phyloP scores from a whole-genome alignment of 92 coral and sea anemone species.

The Epizoanthus illoricatus region DNA sequence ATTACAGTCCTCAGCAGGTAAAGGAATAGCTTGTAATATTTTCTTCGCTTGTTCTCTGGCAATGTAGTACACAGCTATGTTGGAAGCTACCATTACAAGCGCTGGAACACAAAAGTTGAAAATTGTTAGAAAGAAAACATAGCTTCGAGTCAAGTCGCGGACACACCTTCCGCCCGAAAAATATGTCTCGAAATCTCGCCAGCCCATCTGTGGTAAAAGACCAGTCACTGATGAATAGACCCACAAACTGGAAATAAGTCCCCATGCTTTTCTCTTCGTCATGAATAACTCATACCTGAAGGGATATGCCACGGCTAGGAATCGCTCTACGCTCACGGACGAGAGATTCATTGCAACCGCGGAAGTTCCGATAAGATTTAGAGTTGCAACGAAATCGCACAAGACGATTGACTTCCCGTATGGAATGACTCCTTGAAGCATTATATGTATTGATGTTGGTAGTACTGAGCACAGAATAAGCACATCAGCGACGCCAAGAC shows the following conservation, averaged over 20 bases:
- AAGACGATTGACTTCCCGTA: conserved; percentile 54
- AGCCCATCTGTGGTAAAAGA: conserved; percentile 72
- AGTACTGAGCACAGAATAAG: conserved; percentile 61
- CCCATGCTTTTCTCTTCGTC: conserved; percentile 48
- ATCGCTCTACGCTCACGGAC: conserved; percentile 70
- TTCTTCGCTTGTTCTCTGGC: conserved; percentile 72
- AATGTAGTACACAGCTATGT: conserved; percentile 61
- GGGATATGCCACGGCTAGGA: conserved; percentile 67
- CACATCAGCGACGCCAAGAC: conserved; percentile 72
- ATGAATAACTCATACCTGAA: conserved; percentile 68
- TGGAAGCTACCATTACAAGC: conserved; percentile 58
- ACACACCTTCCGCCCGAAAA: conserved; percentile 35
- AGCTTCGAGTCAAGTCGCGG: conserved; percentile 47
- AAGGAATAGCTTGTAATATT: conserved; percentile 37
- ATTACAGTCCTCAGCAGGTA: conserved; percentile 30
- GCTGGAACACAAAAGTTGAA: conserved; percentile 76
- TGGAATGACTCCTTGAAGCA: conserved; percentile 41
- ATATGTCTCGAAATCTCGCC: conserved; percentile 48
- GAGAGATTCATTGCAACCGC: conserved; percentile 80
- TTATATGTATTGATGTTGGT: conserved; percentile 59
- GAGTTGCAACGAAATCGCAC: conserved; percentile 55
- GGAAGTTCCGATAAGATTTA: conserved; percentile 55
- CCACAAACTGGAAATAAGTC: conserved; percentile 59
- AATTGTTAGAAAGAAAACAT: conserved; percentile 52
- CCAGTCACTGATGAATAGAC: conserved; percentile 60